Evolutionary conservation across 2,113 vertebrate species (phyloP).

Genomic region (Lagopus muta): DNA sequence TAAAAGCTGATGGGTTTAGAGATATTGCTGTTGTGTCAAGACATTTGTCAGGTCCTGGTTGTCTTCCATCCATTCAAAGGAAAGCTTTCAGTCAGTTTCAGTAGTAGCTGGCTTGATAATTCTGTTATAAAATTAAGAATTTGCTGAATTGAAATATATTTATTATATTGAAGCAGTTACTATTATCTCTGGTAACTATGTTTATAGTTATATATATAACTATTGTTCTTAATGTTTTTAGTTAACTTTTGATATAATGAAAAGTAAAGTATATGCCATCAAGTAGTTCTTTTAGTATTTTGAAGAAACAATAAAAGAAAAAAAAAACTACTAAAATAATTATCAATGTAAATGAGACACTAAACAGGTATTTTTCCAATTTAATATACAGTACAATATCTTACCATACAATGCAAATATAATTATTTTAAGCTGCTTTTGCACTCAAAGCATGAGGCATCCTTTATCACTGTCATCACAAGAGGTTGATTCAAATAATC

Average conservation of each 20-base stretch:
- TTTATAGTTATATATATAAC: not conserved
- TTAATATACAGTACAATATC: not conserved
- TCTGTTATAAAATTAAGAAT: not conserved
- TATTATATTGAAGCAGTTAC: accelerated
- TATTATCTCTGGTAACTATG: not conserved
- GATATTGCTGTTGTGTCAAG: not conserved
- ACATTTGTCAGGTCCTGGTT: not conserved
- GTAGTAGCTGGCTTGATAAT: not conserved
- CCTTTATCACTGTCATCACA: not conserved
- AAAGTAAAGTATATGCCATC: not conserved
- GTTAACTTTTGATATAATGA: not conserved
- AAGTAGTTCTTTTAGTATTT: not conserved
- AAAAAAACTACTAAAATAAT: not conserved
- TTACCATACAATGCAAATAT: not conserved
- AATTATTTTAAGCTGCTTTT: not conserved
- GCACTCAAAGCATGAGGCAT: not conserved
- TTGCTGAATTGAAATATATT: not conserved
- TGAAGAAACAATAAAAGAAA: not conserved
- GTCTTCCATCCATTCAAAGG: not conserved
- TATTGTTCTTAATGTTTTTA: not conserved
- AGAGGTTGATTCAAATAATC: not conserved
- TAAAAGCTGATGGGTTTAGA: not conserved
- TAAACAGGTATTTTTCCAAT: not conserved
- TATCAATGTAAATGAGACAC: not conserved
- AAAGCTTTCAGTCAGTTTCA: not conserved